These are phyloP conservation scores for Syritta pipiens DNA, from an alignment of 2,888 invertebrate genomes.

Conservation along the genomic window DNA sequence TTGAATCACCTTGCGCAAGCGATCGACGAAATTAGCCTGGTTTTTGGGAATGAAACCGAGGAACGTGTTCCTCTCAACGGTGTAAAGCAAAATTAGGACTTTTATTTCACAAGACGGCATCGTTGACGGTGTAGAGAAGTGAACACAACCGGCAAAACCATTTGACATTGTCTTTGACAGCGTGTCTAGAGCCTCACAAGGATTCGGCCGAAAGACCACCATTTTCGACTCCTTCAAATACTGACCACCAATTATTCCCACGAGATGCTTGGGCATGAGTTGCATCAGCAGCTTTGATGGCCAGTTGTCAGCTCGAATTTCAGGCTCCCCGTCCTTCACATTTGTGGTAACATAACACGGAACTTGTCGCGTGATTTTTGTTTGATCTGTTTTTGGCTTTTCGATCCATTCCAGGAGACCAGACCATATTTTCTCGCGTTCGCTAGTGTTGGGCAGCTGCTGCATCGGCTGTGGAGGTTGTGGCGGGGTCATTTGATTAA, in stretches of 20 bases:
- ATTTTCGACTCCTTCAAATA: slow-evolving; percentile 95
- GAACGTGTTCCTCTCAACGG: slow-evolving; percentile 88
- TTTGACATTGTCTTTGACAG: slow-evolving; percentile 95
- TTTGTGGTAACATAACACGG: slow-evolving; percentile 88
- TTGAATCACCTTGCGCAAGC: slow-evolving; percentile 87
- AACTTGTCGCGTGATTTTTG: slow-evolving; percentile 87
- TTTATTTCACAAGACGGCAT: slow-evolving; percentile 87
- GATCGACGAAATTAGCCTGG: slow-evolving; percentile 88
- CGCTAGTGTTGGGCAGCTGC: slow-evolving; percentile 70
- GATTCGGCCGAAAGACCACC: slow-evolving; percentile 92
- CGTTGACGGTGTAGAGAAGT: slow-evolving; percentile 85
- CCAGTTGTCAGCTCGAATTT: slow-evolving; percentile 96
- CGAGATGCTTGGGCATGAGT: slow-evolving; percentile 94
- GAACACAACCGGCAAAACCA: slow-evolving; percentile 96
- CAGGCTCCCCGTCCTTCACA: slow-evolving; percentile 90
- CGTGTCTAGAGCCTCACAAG: slow-evolving; percentile 91
- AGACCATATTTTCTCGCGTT: slow-evolving; percentile 83
- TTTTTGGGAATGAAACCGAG: slow-evolving; percentile 93
- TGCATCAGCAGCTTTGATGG: slow-evolving; percentile 95
- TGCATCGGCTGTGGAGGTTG: slow-evolving; percentile 69
- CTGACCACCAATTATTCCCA: slow-evolving; percentile 93
- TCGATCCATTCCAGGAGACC: slow-evolving; percentile 96
- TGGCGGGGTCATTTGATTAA: slow-evolving; percentile 72
- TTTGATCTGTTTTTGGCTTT: slow-evolving; percentile 90
- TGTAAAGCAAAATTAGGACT: slow-evolving; percentile 88